These are phyloP conservation scores for Trypoxylus dichotomus DNA, from an alignment of 1,140 invertebrate genomes.

Conservation along the genomic window DNA sequence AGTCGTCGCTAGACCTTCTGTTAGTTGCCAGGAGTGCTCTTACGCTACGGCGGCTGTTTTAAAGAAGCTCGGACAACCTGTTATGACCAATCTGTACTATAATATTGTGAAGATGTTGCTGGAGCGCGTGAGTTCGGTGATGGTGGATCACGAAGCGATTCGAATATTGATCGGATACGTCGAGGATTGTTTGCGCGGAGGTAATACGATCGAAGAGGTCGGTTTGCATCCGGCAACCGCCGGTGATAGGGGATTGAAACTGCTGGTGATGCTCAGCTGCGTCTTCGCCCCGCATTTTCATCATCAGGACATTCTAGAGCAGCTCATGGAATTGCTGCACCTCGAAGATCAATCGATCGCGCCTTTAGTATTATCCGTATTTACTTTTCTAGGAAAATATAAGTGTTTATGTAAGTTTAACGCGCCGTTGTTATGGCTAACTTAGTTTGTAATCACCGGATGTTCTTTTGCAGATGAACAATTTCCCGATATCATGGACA, in stretches of 20 bases:
- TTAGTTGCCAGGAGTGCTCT: slow-evolving; percentile 88
- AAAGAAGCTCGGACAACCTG: slow-evolving; percentile 89
- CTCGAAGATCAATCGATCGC: slow-evolving; percentile 83
- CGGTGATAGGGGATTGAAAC: slow-evolving; percentile 78
- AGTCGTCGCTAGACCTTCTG: slow-evolving; percentile 81
- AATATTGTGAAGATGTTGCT: slow-evolving; percentile 91
- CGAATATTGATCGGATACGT: slow-evolving; percentile 71
- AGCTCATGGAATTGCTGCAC: slow-evolving; percentile 76
- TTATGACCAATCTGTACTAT: slow-evolving; percentile 94
- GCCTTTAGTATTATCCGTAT: slow-evolving; percentile 76
- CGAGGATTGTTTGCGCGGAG: slow-evolving; percentile 69
- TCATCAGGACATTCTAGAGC: slow-evolving; percentile 78
- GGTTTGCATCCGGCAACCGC: slow-evolving; percentile 78
- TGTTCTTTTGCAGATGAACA: slow-evolving; percentile 64
- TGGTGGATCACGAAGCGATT: slow-evolving; percentile 89
- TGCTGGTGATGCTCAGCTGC: slow-evolving; percentile 83
- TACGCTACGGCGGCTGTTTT: slow-evolving; percentile 81
- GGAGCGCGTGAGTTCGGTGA: slow-evolving; percentile 91
- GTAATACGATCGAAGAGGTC: slow-evolving; percentile 71
- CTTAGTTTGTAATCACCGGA: background rate
- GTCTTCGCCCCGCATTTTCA: slow-evolving; percentile 93
- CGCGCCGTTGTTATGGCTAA: background rate
- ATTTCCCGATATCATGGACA: slow-evolving; percentile 69
- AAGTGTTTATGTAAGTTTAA: slow-evolving; percentile 71
- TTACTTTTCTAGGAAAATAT: slow-evolving; percentile 87